Base-by-base conservation (phyloP, 2,888 invertebrate genomes). In the Arrhopalites spinosus region DNA sequence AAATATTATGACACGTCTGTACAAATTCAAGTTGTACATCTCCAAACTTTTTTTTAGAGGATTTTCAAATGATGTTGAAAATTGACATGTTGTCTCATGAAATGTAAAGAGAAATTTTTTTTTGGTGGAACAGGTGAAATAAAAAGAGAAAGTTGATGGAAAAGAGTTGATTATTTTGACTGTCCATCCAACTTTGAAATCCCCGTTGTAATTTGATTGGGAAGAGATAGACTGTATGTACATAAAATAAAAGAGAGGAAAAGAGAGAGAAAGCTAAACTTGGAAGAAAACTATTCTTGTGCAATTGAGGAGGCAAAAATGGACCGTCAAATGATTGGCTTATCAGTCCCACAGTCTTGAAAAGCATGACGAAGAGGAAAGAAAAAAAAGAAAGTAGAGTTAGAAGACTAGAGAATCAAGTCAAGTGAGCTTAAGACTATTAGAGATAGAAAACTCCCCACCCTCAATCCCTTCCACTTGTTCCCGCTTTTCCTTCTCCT, bases 241-340 rank as follows among this genome's bases (percentile, higher is more conserved):
- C 13, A 25, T 5, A 50, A 69, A 29, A 50, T 50, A 13, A n/a
- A 13, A n/a, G 53, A 53, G 3, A 7, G 47, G 25, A 69, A 53
- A 7, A 36, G 20, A 50, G 25, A 23, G 43, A 43, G 20, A 66
- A 23, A 43, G 17, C 69, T 30, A 53, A 69, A 15, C 25, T 47
- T 23, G 68, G 47, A 50, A 63, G n/a, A 25, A 23, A 23, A 27
- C 23, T 68, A 13, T 3, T n/a, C 47, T 47, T 1, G 29, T 66
- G 66, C 69, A 69, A 53, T 23, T 53, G 53, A 53, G 53, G 69
- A 29, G 69, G 27, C 53, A 47, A 53, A 69, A 69, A 69, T 69
- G 53, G 53, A 69, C 69, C 29, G 20, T 69, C 53, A 27, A n/a
- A 69, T 69, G 69, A 69, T 53, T 66, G 45, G 66, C 66, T 66